A percentile compares a stretch with the other conserved stretches of the same genome.
These are phyloP conservation scores for Caenorhabditis sinica DNA, from an alignment of 2,888 invertebrate genomes.

Conservation along the genomic window DNA sequence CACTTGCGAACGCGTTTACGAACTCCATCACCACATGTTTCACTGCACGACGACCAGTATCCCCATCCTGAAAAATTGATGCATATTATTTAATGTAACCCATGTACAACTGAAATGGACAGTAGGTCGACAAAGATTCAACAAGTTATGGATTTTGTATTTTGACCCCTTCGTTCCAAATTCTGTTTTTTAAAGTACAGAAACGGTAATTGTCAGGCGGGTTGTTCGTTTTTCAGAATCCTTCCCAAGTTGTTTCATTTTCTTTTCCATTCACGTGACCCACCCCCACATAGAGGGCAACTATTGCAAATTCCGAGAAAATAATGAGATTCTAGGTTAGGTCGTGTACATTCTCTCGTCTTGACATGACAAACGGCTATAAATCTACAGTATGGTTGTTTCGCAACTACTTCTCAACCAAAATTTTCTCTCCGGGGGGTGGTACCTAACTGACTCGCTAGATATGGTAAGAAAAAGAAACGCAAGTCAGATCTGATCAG, in stretches of 20 bases:
- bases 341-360: conserved; percentile 34
- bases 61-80: conserved; percentile 81
- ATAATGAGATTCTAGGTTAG: conserved; percentile 62
- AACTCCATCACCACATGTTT: conserved; percentile 80
- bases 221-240: conserved; percentile 18
- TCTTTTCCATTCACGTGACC: conserved; percentile 23
- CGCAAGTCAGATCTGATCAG: conserved; percentile 29
- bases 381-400: conserved; percentile 42
- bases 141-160: conserved; percentile 18
- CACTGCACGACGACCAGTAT: conserved; percentile 81
- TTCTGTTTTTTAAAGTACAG: not conserved
- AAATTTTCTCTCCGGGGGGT: not conserved
- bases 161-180: not conserved
- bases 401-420: conserved; percentile 19
- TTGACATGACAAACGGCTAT: conserved; percentile 28
- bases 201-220: conserved; percentile 17
- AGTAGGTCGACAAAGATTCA: not conserved
- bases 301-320: conserved; percentile 35
- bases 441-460: too few relatives aligned
- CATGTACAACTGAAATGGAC: not conserved
- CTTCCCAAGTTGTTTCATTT: conserved; percentile 30
- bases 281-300: conserved; percentile 4
- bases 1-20: conserved; percentile 83
- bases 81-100: too few relatives aligned
- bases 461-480: not conserved